Evolutionary conservation across 1,140 invertebrate species (phyloP), one percentile per base, ranked within the genome.

Genomic region (Leguminivora glycinivorella): DNA sequence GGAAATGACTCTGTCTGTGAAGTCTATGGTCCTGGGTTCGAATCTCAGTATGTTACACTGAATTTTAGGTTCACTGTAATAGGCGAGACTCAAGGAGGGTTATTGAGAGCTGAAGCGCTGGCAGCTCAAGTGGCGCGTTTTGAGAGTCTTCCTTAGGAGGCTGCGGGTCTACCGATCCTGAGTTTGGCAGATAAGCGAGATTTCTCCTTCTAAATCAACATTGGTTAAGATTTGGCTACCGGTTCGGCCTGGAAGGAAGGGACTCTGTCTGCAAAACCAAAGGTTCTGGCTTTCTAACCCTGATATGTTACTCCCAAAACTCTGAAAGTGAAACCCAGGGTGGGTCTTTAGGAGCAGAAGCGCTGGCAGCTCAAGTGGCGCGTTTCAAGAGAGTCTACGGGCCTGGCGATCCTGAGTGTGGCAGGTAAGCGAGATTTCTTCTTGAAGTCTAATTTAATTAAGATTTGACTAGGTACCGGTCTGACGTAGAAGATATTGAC

Each of bases 111-210:
- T 68, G 89, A 92, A 70, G 94, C 94, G 12, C 85, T 95, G 2
- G 91, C 94, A 60, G 93, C 94, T 9, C 93, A 94, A 4, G 94
- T 95, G 47, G 93, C 95, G 2, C 92, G 95, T 73, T 93, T 96
- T 75, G 90, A 95, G 95, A 85, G 94, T 96, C 4, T 96, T 95
- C 1, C 88, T 96, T 71, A 90, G 95, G 70, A 96, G 96, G 89
- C 92, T 96, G 34, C 92, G 94, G 76, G 94, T 94, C 40, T 96
- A 95, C 95, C 95, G 95, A 82, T 96, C 95, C 93, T 95, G 93
- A 94, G 92, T 94, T 84, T 92, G 83, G 88, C 90, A 91, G 83
- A 88, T 91, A 12, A 14, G 22, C n/a, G 2, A 31, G 19, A 60
- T n/a, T 52, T 69, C 10, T 4, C 7, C 1, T n/a, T n/a, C n/a